Conservation (phyloP, 1,140 invertebrate genomes). For the Zelostemma sp. region DNA sequence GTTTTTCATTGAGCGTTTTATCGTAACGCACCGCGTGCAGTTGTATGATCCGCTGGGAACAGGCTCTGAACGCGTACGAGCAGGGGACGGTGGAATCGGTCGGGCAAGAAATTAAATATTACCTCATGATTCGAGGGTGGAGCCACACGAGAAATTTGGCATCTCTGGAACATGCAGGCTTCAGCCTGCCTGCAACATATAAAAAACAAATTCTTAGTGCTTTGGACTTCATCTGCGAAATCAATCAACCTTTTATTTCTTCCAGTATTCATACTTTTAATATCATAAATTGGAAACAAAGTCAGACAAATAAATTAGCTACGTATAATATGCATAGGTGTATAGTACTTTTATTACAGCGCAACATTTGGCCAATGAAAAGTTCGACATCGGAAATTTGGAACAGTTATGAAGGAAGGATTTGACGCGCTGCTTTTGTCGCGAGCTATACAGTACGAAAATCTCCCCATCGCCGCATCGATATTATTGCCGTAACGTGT, state of each 20-base stretch:
- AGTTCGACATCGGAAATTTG: not conserved
- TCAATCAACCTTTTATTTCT: too few species aligned
- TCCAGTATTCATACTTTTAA: too few species aligned
- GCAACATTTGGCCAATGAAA: conserved; percentile 7
- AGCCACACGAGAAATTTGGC: conserved; percentile 21
- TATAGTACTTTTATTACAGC: not conserved
- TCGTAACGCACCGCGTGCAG: conserved; percentile 15
- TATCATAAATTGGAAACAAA: too few species aligned
- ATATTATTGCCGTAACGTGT: conserved; percentile 32
- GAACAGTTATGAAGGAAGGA: conserved; percentile 6
- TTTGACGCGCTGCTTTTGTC: conserved; percentile 8
- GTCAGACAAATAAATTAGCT: too few species aligned
- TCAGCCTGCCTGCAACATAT: too few species aligned
- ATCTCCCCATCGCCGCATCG: not conserved
- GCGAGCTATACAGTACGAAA: conserved; percentile 7
- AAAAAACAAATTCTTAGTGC: too few species aligned
- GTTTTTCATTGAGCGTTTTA: conserved; percentile 41
- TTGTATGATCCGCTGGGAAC: not conserved
- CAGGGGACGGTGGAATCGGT: conserved; percentile 45
- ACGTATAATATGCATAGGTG: not conserved
- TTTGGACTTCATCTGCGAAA: too few species aligned
- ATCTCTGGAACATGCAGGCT: conserved; percentile 6
- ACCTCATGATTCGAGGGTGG: conserved; percentile 37
- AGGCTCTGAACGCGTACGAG: not conserved
- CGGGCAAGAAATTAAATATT: conserved; percentile 63